These are phyloP conservation scores for Trialeurodes vaporariorum DNA, from an alignment of 1,140 invertebrate species.

Conservation along the genomic window DNA sequence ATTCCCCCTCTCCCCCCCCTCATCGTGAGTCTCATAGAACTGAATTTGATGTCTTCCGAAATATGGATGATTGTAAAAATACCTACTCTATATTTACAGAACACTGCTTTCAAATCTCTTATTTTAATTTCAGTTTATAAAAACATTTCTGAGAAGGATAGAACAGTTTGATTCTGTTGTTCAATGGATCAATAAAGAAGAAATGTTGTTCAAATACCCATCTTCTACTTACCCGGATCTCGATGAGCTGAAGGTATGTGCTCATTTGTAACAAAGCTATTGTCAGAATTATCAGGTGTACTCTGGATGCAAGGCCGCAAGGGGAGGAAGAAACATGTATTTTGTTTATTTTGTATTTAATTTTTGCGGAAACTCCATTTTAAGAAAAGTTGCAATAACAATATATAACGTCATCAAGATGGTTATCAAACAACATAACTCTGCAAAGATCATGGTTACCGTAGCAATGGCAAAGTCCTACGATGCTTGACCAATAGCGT, in stretches of 20 bases:
- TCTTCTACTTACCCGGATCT: conserved; percentile 58
- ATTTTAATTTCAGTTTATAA: conserved; percentile 42
- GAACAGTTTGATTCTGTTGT: conserved; percentile 57
- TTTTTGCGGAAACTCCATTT: neutral
- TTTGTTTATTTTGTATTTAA: neutral
- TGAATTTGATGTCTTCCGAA: no score
- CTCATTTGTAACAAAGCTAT: neutral
- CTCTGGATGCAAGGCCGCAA: no score
- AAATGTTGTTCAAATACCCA: conserved; percentile 70
- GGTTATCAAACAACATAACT: no score
- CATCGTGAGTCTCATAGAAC: no score
- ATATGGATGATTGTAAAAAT: no score
- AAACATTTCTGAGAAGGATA: conserved; percentile 59
- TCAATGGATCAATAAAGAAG: conserved; percentile 80
- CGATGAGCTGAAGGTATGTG: conserved; percentile 49
- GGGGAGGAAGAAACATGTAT: neutral
- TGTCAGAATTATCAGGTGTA: neutral
- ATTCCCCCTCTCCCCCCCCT: no score
- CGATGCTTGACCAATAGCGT: no score
- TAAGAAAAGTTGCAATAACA: neutral
- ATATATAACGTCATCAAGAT: no score
- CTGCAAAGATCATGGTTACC: no score
- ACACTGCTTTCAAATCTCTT: no score
- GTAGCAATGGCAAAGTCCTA: no score
- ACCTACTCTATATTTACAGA: no score